phyloP scores from a whole-genome alignment of 64 coral and sea anemone genomes.

The Dendrophyllia cribrosa region DNA sequence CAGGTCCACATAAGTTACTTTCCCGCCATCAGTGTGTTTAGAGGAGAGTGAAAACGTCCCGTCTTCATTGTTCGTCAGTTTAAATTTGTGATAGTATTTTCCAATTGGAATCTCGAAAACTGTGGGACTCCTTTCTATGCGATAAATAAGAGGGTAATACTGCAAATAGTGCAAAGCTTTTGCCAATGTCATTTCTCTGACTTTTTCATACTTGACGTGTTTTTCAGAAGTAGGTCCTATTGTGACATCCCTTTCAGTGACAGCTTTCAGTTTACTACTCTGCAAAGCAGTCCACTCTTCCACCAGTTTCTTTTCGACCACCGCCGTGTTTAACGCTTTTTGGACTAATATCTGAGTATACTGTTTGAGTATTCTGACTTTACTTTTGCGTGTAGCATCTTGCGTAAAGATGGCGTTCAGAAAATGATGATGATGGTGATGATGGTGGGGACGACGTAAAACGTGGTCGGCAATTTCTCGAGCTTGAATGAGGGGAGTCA shows the following conservation, averaged over 20 bases:
- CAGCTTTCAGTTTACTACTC: neutral
- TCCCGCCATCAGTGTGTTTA: neutral
- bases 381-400: neutral
- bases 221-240: neutral
- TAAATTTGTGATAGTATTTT: too few species aligned
- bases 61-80: neutral
- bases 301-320: neutral
- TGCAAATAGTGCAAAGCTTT: too few species aligned
- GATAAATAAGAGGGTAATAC: too few species aligned
- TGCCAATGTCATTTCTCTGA: neutral
- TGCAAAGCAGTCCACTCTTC: neutral
- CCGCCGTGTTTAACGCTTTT: neutral
- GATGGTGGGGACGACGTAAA: too few species aligned
- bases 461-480: too few species aligned
- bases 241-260: neutral
- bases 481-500: too few species aligned
- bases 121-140: too few species aligned
- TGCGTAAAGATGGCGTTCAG: too few species aligned
- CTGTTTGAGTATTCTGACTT: too few species aligned
- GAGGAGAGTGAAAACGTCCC: neutral
- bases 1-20: neutral
- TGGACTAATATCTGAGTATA: too few species aligned
- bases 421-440: too few species aligned
- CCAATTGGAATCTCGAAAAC: too few species aligned
- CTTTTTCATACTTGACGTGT: constrained; percentile 35